phyloP scores from a whole-genome alignment of 2,797 vertebrate species.

The Pteropus rufus region DNA sequence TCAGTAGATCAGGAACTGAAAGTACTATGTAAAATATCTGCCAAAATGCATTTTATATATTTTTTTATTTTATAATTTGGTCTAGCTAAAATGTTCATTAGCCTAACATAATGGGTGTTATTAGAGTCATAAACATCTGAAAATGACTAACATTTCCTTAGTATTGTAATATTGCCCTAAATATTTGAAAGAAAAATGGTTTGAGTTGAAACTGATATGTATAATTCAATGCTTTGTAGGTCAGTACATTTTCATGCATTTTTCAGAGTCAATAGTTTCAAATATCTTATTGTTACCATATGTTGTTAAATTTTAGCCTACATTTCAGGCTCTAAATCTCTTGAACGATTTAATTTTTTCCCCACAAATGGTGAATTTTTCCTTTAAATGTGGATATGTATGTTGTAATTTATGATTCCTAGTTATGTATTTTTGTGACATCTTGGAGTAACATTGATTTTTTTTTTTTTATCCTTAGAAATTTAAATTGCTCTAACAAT shows the following conservation, averaged over 20 bases:
- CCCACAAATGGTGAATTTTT: conserved; percentile 70
- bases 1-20: conserved; percentile 70
- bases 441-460: conserved; percentile 72
- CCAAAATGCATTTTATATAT: conserved; percentile 76
- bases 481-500: conserved; percentile 73
- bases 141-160: conserved; percentile 77
- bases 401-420: conserved; percentile 79
- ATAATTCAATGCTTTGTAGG: conserved; percentile 72
- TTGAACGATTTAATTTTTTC: conserved; percentile 59
- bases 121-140: conserved; percentile 70
- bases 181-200: conserved; percentile 79
- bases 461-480: conserved; percentile 68
- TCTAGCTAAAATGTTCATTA: conserved; percentile 69
- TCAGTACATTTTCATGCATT: conserved; percentile 79
- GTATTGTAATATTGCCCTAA: conserved; percentile 78
- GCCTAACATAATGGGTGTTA: conserved; percentile 73
- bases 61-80: conserved; percentile 79
- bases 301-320: conserved; percentile 58
- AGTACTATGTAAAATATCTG: conserved; percentile 68
- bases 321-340: conserved; percentile 60
- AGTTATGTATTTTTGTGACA: conserved; percentile 69
- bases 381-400: conserved; percentile 76
- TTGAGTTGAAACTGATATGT: conserved; percentile 72
- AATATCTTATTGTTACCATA: conserved; percentile 54
- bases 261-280: conserved; percentile 73